A percentile compares a stretch with the other conserved stretches of the same genome.
phyloP scores from a whole-genome alignment of 2,113 vertebrate species.

The Aplodontia rufa region DNA sequence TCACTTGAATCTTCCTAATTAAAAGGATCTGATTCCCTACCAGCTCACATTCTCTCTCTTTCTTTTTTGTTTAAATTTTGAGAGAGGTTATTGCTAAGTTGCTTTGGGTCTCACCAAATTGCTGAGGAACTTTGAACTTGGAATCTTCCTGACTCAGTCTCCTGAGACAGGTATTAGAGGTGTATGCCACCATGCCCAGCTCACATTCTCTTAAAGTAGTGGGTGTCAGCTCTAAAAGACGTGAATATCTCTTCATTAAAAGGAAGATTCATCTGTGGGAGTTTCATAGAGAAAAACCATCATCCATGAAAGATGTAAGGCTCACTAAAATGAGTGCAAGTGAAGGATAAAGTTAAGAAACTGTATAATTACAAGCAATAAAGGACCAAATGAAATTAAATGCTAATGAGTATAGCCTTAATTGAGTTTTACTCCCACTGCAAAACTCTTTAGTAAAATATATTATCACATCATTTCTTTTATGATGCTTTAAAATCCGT shows the following conservation, averaged over 20 bases:
- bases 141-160: too few species aligned
- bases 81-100: too few species aligned
- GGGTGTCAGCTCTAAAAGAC: conserved; percentile 4
- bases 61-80: too few species aligned
- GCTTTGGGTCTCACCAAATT: too few species aligned
- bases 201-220: neutral
- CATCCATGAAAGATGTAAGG: conserved; percentile 28
- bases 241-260: neutral
- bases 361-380: conserved; percentile 60
- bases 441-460: conserved; percentile 70
- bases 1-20: neutral
- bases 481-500: conserved; percentile 74
- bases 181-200: too few species aligned
- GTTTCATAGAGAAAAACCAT: neutral
- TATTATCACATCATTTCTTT: conserved; percentile 74
- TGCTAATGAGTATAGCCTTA: conserved; percentile 68
- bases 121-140: too few species aligned
- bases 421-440: conserved; percentile 72
- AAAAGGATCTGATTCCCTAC: too few species aligned
- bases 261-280: neutral
- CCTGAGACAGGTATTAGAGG: too few species aligned
- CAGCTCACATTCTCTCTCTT: neutral
- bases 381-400: conserved; percentile 68
- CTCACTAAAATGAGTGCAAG: conserved; percentile 45
- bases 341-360: conserved; percentile 68